A percentile compares a stretch with the other conserved stretches of the same genome.
phyloP scores from a whole-genome alignment of 2,113 vertebrate species.

The Geococcyx californianus region DNA sequence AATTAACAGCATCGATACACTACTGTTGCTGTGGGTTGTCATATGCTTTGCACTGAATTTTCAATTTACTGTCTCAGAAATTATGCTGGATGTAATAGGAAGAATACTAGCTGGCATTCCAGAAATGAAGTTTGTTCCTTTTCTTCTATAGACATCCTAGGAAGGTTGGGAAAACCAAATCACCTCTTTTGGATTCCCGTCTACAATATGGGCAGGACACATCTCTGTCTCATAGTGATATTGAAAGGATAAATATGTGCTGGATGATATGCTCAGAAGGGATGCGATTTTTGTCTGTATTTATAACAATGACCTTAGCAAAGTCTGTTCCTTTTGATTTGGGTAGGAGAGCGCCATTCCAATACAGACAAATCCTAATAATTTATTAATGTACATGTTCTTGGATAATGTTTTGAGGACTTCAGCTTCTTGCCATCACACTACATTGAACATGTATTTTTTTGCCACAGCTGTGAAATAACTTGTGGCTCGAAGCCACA shows the following conservation, averaged over 20 bases:
- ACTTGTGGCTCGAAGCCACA: conserved; percentile 4
- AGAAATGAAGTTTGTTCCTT: not conserved
- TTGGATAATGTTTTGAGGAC: not conserved
- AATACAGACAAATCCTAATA: not conserved
- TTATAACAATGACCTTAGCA: not conserved
- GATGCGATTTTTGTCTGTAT: not conserved
- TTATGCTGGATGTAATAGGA: not conserved
- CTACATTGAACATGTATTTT: not conserved
- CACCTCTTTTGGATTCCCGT: not conserved
- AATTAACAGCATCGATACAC: not conserved
- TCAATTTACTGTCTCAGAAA: not conserved
- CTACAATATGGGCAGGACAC: not conserved
- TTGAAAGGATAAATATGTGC: not conserved
- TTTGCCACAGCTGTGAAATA: conserved; percentile 7
- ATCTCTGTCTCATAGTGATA: not conserved
- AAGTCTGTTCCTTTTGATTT: not conserved
- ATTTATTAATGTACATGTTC: not conserved
- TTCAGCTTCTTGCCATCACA: not conserved
- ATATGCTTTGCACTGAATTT: not conserved
- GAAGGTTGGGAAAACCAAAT: not conserved
- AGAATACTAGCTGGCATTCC: not conserved
- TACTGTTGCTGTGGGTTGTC: not conserved
- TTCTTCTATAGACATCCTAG: not conserved
- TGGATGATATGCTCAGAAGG: not conserved
- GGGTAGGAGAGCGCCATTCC: not conserved